Evolutionary conservation across 2,888 invertebrate genomes (phyloP), one percentile per base, ranked within the genome.

Genomic region (Crossocerus cetratus): DNA sequence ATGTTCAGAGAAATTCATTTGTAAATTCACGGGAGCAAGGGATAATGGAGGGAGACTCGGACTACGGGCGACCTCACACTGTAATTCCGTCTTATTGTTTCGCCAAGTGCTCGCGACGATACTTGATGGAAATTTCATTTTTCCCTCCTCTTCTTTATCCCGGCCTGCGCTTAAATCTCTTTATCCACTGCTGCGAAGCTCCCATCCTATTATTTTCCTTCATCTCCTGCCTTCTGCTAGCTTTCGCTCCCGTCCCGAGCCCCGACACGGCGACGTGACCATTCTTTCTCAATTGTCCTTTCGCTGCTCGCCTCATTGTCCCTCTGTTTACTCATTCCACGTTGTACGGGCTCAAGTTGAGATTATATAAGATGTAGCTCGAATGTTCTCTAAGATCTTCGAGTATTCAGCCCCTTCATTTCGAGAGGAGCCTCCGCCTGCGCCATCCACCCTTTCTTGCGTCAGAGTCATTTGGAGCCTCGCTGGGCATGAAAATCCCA

Each of bases 51-150:
- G 66, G 22, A 62, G 57, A 32, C 55, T 32, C 32, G 32, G 5
- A 32, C 23, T 20, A 22, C 64, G 49, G 44, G 49, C 68, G 71
- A 68, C 71, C 69, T 62, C 76, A 74, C 73, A 68, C 69, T 78
- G 78, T 79, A 81, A 82, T 81, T 76, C 75, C 63, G 74, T 60
- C 69, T 76, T 80, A 83, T 84, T 82, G 81, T 79, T 82, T 81
- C 69, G 69, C 69, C 62, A 74, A 32, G 32, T 63, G 54, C 49
- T 69, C 67, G 65, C 61, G 72, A 66, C 70, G 71, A 65, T 60
- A 68, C 72, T 76, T 74, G 79, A 80, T 80, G 77, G 76, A 78
- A 78, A 83, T 82, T 81, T 80, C 71, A 72, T 77, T 81, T 78
- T 81, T 81, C 65, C 67, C 65, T 20, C 14, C 20, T 13, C 22